A percentile compares a stretch with the other conserved stretches of the same genome.
Conservation (phyloP, 1,140 invertebrate genomes). For the Drepana arcuata region DNA sequence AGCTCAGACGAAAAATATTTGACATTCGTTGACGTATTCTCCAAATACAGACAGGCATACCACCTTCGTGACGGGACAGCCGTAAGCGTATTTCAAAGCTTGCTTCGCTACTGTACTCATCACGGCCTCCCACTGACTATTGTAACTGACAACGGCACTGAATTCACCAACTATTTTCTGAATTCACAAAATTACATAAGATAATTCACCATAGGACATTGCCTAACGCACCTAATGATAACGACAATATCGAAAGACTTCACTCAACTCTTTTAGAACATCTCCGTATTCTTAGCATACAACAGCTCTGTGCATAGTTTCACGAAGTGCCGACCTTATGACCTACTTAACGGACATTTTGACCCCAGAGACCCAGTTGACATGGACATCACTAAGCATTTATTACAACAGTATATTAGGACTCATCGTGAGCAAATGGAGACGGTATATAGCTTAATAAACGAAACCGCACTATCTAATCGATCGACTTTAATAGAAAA, state of each 20-base stretch:
- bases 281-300: not conserved
- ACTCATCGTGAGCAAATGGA: slow-evolving; percentile 18
- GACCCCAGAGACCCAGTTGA: too few relatives aligned
- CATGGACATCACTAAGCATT: slow-evolving; percentile 13
- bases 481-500: not conserved
- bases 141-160: not conserved
- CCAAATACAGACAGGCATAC: not conserved
- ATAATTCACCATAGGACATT: not conserved
- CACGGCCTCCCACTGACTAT: not conserved
- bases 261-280: not conserved
- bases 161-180: not conserved
- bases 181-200: slow-evolving; percentile 3
- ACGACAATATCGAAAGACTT: not conserved
- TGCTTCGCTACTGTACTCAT: not conserved
- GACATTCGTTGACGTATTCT: not conserved
- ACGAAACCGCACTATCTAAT: not conserved
- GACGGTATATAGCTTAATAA: slow-evolving; percentile 6
- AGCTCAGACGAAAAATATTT: slow-evolving; percentile 1
- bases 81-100: not conserved
- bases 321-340: slow-evolving; percentile 12
- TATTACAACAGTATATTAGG: slow-evolving; percentile 16
- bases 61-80: not conserved
- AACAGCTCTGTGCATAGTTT: not conserved
- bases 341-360: too few relatives aligned
- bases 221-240: not conserved